Conservation (phyloP, 1,140 invertebrate genomes). For the Formica selysi region DNA sequence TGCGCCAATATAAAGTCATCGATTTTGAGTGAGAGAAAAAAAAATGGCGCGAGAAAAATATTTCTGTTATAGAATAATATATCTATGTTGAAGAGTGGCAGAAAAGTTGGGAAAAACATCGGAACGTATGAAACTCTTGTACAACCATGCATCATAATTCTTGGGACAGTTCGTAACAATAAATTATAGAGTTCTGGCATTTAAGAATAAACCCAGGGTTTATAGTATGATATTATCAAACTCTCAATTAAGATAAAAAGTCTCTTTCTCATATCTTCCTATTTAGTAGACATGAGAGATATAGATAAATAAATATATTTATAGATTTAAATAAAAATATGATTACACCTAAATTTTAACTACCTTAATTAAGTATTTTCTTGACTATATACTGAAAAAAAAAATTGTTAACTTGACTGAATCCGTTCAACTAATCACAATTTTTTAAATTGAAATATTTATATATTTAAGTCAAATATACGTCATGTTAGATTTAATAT, state of each 20-base stretch:
- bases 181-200: slow-evolving; percentile 42
- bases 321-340: background rate
- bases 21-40: slow-evolving; percentile 18
- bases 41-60: background rate
- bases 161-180: slow-evolving; percentile 46
- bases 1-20: background rate
- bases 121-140: slow-evolving; percentile 41
- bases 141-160: slow-evolving; percentile 56
- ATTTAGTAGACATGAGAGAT: background rate
- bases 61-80: slow-evolving; percentile 45
- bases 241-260: slow-evolving; percentile 22
- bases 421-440: too few species aligned
- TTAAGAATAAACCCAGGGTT: slow-evolving; percentile 28
- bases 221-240: slow-evolving; percentile 8
- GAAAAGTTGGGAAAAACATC: slow-evolving; percentile 58
- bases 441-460: too few species aligned
- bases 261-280: background rate
- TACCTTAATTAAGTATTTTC: background rate
- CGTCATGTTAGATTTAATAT: too few species aligned
- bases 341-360: background rate
- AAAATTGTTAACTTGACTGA: too few species aligned
- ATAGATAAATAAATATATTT: background rate
- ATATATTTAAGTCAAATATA: too few species aligned
- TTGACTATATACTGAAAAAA: too few species aligned
- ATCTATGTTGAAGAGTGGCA: slow-evolving; percentile 45